These are phyloP conservation scores for Scaptomyza reducta DNA, from an alignment of 2,888 invertebrate species.

Conservation along the genomic window DNA sequence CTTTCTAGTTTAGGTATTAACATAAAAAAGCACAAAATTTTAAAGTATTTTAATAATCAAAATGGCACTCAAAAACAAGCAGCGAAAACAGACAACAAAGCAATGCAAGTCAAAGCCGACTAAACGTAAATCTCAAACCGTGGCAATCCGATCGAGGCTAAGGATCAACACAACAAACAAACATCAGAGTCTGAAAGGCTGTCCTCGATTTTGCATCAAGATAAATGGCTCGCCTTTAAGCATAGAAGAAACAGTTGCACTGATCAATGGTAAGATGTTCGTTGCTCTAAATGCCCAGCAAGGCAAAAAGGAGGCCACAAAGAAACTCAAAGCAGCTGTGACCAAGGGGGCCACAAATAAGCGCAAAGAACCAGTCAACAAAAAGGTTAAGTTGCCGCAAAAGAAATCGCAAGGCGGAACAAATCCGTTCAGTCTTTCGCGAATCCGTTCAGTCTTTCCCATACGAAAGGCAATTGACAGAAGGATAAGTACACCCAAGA, in stretches of 20 bases:
- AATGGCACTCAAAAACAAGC: slow-evolving; percentile 29
- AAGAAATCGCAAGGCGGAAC: background rate
- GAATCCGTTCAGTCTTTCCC: background rate
- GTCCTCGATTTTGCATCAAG: background rate
- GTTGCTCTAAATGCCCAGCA: too few relatives aligned
- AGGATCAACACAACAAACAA: background rate
- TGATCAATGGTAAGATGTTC: background rate
- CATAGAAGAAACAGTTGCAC: background rate
- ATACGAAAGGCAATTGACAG: background rate
- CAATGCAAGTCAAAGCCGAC: background rate
- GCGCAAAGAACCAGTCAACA: background rate
- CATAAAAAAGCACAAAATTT: too few relatives aligned
- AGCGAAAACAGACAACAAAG: background rate
- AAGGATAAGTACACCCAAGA: background rate
- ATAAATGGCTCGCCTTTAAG: background rate
- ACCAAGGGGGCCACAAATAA: background rate
- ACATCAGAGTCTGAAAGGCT: background rate
- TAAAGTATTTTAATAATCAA: slow-evolving; percentile 9
- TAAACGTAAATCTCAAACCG: background rate
- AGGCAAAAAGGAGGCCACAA: background rate
- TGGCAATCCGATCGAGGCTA: background rate
- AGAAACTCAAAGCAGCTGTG: background rate
- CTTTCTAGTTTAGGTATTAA: too few relatives aligned
- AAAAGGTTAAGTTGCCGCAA: background rate
- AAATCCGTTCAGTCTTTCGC: background rate